Base-by-base conservation (phyloP, 2,888 invertebrate genomes). In the Drosophila anomelani region DNA sequence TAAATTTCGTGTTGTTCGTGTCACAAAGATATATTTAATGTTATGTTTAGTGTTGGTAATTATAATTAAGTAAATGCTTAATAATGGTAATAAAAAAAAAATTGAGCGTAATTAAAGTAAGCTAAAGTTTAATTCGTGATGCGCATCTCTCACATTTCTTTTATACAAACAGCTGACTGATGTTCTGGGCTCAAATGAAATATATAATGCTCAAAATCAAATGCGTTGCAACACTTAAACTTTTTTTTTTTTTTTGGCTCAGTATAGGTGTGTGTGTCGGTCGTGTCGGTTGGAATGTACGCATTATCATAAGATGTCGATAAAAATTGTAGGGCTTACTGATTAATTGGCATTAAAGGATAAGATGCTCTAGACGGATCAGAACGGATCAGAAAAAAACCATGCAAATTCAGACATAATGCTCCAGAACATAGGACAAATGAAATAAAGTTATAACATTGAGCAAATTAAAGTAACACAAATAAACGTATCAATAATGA, bases 21-120 rank as follows among this genome's bases (percentile, higher is more conserved):
- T 54, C 39, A 47, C 61, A 64, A 60, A 41, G 34, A 29, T 29
- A 29, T 29, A 29, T 47, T 39, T 61, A 17, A 46, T 46, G 53
- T 55, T 64, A 13, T 36, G 62, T 74, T 36, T 71, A 39, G 15
- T 68, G 38, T 75, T 66, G 74, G 47, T 59, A 64, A 77, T 78
- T 61, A 73, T 82, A 82, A 77, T 84, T 84, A 85, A 85, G 83
- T 84, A 83, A 81, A 81, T 81, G 84, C 84, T 81, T 81, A 84
- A 74, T 55, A 69, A 67, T 67, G 73, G 66, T 79, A 59, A 61
- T 47, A 34, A 66, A 77, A 71, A 71, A 78, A 81, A 78, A 76
- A 57, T 51, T 36, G 51, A 68, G 54, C 49, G 55, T 51, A 56
- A 63, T 51, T 47, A 64, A 58, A 56, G 39, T 69, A 60, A 70